Evolutionary conservation across 2,888 invertebrate species (phyloP).

Genomic region (Chrysolina haemoptera): DNA sequence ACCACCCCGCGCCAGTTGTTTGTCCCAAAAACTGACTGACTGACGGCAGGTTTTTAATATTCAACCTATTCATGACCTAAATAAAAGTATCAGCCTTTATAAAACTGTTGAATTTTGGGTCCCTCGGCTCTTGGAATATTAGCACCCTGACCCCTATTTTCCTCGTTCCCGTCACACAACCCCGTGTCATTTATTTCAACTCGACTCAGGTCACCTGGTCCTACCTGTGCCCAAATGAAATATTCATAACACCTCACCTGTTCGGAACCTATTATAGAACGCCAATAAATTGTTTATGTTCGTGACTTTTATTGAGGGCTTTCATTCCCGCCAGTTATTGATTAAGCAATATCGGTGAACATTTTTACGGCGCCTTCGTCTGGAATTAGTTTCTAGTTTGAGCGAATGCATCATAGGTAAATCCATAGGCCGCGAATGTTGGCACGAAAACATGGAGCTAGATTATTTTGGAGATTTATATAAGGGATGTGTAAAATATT

Average conservation of each 20-base stretch:
- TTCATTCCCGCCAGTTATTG: conserved; percentile 1
- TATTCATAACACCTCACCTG: conserved; percentile 11
- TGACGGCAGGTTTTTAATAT: no score
- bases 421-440: neutral
- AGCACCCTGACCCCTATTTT: neutral
- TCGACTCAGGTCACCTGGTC: neutral
- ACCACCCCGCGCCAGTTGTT: no score
- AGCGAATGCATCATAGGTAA: neutral
- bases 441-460: no score
- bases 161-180: neutral
- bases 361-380: neutral
- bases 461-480: no score
- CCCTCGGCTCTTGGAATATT: no score
- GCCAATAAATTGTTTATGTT: conserved; percentile 6
- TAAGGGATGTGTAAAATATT: no score
- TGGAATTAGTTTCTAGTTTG: neutral
- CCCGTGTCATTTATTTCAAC: neutral
- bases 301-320: conserved; percentile 18
- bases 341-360: conserved; percentile 4
- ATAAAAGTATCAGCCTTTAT: no score
- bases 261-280: neutral
- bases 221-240: neutral
- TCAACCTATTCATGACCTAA: no score
- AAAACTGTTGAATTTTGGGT: no score
- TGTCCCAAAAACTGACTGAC: no score